These are phyloP conservation scores for Melieria picta DNA, from an alignment of 2,888 invertebrate genomes.

Conservation along the genomic window DNA sequence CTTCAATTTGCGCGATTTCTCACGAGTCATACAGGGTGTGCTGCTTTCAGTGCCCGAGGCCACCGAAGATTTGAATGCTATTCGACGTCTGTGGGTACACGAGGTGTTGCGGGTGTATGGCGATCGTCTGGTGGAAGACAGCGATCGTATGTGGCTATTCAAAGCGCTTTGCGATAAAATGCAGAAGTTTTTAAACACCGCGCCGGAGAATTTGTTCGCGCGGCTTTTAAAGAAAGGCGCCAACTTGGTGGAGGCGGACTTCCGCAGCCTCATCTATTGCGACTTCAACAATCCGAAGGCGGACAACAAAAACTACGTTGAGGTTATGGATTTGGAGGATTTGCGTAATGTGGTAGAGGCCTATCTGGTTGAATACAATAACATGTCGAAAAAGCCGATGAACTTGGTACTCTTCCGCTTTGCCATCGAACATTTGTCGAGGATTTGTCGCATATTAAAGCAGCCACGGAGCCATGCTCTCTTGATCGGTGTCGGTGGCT, in stretches of 20 bases:
- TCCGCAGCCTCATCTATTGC: slow-evolving; percentile 89
- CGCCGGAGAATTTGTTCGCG: slow-evolving; percentile 76
- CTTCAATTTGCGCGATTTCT: slow-evolving; percentile 94
- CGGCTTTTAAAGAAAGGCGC: slow-evolving; percentile 69
- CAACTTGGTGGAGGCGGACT: slow-evolving; percentile 78
- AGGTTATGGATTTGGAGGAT: slow-evolving; percentile 84
- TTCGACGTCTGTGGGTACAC: slow-evolving; percentile 94
- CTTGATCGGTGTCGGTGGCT: slow-evolving; percentile 92
- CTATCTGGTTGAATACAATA: slow-evolving; percentile 90
- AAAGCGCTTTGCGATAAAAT: slow-evolving; percentile 74
- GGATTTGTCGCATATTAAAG: slow-evolving; percentile 88
- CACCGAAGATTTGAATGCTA: slow-evolving; percentile 82
- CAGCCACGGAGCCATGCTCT: slow-evolving; percentile 92
- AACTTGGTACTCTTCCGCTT: slow-evolving; percentile 93
- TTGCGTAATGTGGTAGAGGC: slow-evolving; percentile 85
- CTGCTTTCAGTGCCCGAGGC: slow-evolving; percentile 92
- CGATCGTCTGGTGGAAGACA: slow-evolving; percentile 88
- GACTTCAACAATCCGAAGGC: slow-evolving; percentile 96
- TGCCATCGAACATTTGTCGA: slow-evolving; percentile 92
- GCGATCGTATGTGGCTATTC: slow-evolving; percentile 85
- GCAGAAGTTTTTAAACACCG: slow-evolving; percentile 70
- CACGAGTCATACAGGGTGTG: slow-evolving; percentile 92
- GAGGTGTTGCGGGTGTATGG: slow-evolving; percentile 92
- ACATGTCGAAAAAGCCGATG: slow-evolving; percentile 97
- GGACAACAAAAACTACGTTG: slow-evolving; percentile 87